Evolutionary conservation across 2,797 vertebrate species (phyloP).

Genomic region (Coilia nasus): DNA sequence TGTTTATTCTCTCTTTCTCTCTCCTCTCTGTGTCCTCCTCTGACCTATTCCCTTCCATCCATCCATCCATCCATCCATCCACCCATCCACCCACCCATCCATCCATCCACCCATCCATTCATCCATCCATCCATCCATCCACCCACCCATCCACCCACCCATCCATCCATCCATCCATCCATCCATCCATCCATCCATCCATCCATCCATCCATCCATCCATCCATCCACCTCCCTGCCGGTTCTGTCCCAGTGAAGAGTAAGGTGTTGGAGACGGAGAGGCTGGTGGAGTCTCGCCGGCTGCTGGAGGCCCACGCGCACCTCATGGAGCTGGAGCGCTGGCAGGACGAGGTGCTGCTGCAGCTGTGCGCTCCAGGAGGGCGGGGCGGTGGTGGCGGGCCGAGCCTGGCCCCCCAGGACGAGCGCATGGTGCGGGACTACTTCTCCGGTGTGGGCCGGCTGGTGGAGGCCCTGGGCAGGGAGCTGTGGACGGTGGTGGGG

Average conservation of each 20-base stretch:
- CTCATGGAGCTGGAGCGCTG: conserved; percentile 89
- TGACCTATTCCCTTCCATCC: no score
- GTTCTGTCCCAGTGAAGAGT: conserved; percentile 72
- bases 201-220: neutral
- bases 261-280: conserved; percentile 79
- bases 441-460: conserved; percentile 84
- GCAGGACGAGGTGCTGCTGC: conserved; percentile 83
- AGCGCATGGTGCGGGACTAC: conserved; percentile 77
- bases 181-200: neutral
- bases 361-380: conserved; percentile 69
- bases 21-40: no score
- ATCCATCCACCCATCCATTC: neutral
- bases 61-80: neutral
- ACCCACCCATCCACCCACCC: no score
- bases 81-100: neutral
- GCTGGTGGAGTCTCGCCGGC: conserved; percentile 78
- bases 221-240: neutral
- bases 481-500: conserved; percentile 86
- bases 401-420: conserved; percentile 66
- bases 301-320: conserved; percentile 88
- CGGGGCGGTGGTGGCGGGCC: conserved; percentile 50
- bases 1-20: no score
- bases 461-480: conserved; percentile 83
- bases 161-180: neutral
- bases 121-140: neutral